Evolutionary conservation across 1,140 invertebrate species (phyloP).

Genomic region (Brachionus rubens): DNA sequence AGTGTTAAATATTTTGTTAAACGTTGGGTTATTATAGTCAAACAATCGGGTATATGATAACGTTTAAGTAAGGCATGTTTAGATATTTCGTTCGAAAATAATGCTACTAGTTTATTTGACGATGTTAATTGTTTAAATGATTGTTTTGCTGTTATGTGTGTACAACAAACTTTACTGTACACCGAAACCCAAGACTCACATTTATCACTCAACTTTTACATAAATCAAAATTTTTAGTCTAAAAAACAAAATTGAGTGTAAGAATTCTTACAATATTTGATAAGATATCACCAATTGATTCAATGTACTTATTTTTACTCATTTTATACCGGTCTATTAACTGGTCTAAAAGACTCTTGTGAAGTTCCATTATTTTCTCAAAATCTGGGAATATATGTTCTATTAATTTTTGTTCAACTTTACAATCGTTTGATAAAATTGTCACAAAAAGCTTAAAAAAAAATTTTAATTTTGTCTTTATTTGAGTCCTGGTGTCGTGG

Average conservation of each 20-base stretch:
- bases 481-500: too few species aligned
- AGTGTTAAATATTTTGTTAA: constrained; percentile 41
- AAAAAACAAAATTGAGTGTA: not conserved
- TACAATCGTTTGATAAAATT: constrained; percentile 25
- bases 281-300: constrained; percentile 34
- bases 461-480: not conserved
- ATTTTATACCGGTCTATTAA: constrained; percentile 19
- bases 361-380: constrained; percentile 7
- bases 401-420: not conserved
- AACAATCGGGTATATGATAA: constrained; percentile 40
- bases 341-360: constrained; percentile 12
- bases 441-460: constrained; percentile 39
- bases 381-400: constrained; percentile 44
- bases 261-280: constrained; percentile 18
- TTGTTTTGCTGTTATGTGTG: constrained; percentile 22
- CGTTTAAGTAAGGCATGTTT: constrained; percentile 29
- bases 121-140: constrained; percentile 1
- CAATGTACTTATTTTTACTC: constrained; percentile 32
- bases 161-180: constrained; percentile 39
- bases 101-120: constrained; percentile 25
- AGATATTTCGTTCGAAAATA: constrained; percentile 36
- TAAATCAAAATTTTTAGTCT: not conserved
- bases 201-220: constrained; percentile 24
- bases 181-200: not conserved
- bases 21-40: constrained; percentile 40